phyloP scores from a whole-genome alignment of 1,140 invertebrate species.

The Macrosteles quadrilineatus region DNA sequence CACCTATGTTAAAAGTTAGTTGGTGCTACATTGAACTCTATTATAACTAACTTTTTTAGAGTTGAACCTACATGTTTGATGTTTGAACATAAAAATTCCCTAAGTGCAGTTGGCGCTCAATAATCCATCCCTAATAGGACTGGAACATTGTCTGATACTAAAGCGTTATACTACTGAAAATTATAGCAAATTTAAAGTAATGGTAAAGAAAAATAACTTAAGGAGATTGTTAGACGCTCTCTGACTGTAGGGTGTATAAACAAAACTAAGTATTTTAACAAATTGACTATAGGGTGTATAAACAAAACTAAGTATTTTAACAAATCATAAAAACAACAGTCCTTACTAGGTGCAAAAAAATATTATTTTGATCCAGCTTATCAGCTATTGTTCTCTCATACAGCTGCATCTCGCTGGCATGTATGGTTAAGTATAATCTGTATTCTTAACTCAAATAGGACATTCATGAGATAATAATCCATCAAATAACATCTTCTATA shows the following conservation, averaged over 20 bases:
- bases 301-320: neutral
- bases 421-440: too few relatives aligned
- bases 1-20: neutral
- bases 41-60: neutral
- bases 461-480: too few relatives aligned
- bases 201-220: neutral
- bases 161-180: neutral
- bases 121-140: too few relatives aligned
- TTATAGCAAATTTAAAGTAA: neutral
- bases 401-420: too few relatives aligned
- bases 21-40: neutral
- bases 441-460: too few relatives aligned
- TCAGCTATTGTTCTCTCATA: too few relatives aligned
- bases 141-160: neutral
- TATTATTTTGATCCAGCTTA: too few relatives aligned
- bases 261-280: neutral
- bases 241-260: neutral
- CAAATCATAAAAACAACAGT: too few relatives aligned
- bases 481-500: too few relatives aligned
- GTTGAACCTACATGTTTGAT: neutral
- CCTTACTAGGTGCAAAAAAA: too few relatives aligned
- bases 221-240: neutral
- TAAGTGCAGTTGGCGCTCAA: too few relatives aligned
- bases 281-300: neutral
- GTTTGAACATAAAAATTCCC: too few relatives aligned